Percentiles rank a stretch among this genome's conserved stretches.
These are phyloP conservation scores for Glaucopsyche alexis DNA, from an alignment of 2,888 invertebrate genomes.

Conservation along the genomic window DNA sequence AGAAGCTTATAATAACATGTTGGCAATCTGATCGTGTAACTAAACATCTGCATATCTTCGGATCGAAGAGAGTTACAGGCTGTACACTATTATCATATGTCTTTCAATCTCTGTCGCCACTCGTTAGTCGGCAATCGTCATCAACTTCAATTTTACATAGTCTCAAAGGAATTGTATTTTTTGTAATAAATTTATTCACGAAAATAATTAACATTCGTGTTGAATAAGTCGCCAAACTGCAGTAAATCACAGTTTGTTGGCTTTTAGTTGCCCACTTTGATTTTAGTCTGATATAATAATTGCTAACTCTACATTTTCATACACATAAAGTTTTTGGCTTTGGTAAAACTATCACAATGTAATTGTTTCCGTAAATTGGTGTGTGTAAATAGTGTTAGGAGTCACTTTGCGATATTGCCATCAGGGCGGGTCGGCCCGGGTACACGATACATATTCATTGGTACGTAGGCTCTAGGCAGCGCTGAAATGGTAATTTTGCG, in stretches of 20 bases:
- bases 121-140: background rate
- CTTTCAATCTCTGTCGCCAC: background rate
- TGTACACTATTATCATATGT: background rate
- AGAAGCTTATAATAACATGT: background rate
- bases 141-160: background rate
- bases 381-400: slow-evolving; percentile 39
- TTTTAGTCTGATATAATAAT: background rate
- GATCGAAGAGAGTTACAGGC: background rate
- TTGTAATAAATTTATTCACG: background rate
- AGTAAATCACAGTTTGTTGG: too few relatives aligned
- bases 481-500: slow-evolving; percentile 71
- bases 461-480: slow-evolving; percentile 65
- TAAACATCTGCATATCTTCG: background rate
- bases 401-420: slow-evolving; percentile 49
- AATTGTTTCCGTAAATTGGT: slow-evolving; percentile 33
- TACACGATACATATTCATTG: slow-evolving; percentile 67
- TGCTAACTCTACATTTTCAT: background rate
- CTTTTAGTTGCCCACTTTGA: background rate
- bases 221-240: too few relatives aligned
- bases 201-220: too few relatives aligned
- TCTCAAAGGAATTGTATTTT: background rate
- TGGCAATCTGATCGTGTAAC: background rate
- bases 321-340: too few relatives aligned
- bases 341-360: background rate
- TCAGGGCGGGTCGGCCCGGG: slow-evolving; percentile 62